Base-by-base conservation (phyloP, 30 jellyfish, hydroid and myxozoan genomes). In the Cassiopea andromeda region DNA sequence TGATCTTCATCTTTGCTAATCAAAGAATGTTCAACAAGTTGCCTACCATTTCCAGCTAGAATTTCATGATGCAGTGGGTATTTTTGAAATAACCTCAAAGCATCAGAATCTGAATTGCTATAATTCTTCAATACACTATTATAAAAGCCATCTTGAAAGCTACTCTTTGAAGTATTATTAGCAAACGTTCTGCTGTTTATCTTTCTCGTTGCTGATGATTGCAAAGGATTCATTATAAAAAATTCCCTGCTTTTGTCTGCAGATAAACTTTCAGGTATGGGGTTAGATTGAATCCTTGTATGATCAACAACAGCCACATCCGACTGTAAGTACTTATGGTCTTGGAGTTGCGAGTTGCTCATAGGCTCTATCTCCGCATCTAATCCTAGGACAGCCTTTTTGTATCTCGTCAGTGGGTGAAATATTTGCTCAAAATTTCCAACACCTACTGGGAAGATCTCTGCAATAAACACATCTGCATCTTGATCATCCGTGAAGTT, bases 301-400 rank as follows among this genome's bases (percentile, higher is more conserved):
- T 16, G 43, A 27, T 64, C 73, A 7, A 43, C 79, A 70, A 27
- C 79, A 70, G 3, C 2, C 2, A 2, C 79, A 2, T 43, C 54
- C 10, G 79, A 16, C 4, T 7, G 14, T 19, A 70, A 17, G n/a
- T 46, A 9, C 66, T 19, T 43, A 14, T 69, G 84, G 5, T 83
- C 77, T 61, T 70, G 61, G 83, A 77, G n/a, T 44, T 70, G 85
- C 19, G 66, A 18, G 43, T 48, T 44, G 5, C 59, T 73, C 4
- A 58, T 58, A 1, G 94, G 80, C 85, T 87, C 94, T 17, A 87
- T 87, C 78, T 87, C 90, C 5, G 94, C 94, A 77, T 87, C 94
- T 43, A 87, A 60, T 46, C 88, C 82, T 72, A 77, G 46, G 2
- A 78, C 71, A 49, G 91, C 96, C 71, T 89, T 89, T 68, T 81